phyloP scores from a whole-genome alignment of 2,113 vertebrate species.

The Tupaia tana region DNA sequence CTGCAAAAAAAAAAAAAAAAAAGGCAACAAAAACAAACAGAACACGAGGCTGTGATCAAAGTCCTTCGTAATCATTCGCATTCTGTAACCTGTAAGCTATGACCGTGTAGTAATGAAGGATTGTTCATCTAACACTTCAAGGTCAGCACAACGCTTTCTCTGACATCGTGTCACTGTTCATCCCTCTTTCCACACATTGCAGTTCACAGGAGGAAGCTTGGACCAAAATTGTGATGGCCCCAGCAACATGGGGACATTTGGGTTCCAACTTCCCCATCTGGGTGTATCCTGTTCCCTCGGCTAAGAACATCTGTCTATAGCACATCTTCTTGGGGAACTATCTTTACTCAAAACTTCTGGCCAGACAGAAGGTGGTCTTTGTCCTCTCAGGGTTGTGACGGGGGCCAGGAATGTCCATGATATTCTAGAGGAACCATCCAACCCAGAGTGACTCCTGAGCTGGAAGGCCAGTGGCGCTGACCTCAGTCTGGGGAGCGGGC shows the following conservation, averaged over 20 bases:
- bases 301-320: background rate
- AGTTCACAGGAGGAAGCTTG: background rate
- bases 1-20: background rate
- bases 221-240: background rate
- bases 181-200: background rate
- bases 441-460: background rate
- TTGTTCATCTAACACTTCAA: background rate
- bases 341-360: background rate
- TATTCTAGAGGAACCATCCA: background rate
- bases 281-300: background rate
- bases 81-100: background rate
- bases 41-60: background rate
- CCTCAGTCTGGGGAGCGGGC: background rate
- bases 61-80: background rate
- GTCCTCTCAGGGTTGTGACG: background rate
- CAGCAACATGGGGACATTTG: background rate
- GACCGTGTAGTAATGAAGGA: background rate
- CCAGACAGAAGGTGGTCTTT: background rate
- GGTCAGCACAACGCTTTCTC: background rate
- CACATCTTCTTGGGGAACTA: background rate
- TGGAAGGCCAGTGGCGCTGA: background rate
- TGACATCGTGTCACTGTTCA: too few relatives aligned
- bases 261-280: background rate
- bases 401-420: background rate
- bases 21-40: too few relatives aligned